Evolutionary conservation across 2,113 vertebrate species (phyloP).

Genomic region (Melanerpes aurifrons): DNA sequence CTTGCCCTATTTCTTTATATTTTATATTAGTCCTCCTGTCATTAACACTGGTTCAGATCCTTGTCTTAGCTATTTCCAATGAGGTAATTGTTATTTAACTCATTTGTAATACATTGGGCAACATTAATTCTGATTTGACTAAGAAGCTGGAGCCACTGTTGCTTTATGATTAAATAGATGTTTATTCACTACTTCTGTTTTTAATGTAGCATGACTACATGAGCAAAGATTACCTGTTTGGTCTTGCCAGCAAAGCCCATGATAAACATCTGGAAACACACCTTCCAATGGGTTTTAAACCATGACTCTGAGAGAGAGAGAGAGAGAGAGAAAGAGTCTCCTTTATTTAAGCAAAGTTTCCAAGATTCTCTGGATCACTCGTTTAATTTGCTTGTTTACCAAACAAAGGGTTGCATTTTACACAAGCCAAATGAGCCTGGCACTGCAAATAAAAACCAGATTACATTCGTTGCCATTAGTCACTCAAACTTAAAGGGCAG

Average conservation of each 20-base stretch:
- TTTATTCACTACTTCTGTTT: constrained; percentile 25
- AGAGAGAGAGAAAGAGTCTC: background rate
- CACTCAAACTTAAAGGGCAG: constrained; percentile 65
- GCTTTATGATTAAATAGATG: background rate
- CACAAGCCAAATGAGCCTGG: constrained; percentile 72
- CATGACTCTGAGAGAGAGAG: background rate
- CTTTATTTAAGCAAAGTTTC: constrained; percentile 63
- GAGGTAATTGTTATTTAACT: background rate
- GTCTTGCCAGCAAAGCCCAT: background rate
- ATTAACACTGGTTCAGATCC: background rate
- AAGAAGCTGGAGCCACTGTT: background rate
- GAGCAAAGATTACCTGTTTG: constrained; percentile 15
- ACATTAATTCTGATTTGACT: background rate
- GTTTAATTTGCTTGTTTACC: constrained; percentile 75
- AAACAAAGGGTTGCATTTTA: constrained; percentile 72
- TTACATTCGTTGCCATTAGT: constrained; percentile 63
- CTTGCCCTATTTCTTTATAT: background rate
- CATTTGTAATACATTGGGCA: background rate
- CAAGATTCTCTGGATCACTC: constrained; percentile 70
- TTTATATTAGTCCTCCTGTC: background rate
- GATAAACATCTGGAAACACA: constrained; percentile 54
- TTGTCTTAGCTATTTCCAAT: background rate
- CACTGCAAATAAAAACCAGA: constrained; percentile 74
- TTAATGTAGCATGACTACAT: background rate
- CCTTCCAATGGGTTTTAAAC: constrained; percentile 23